phyloP scores from a whole-genome alignment of 1,140 invertebrate genomes.

The Macrobrachium rosenbergii region DNA sequence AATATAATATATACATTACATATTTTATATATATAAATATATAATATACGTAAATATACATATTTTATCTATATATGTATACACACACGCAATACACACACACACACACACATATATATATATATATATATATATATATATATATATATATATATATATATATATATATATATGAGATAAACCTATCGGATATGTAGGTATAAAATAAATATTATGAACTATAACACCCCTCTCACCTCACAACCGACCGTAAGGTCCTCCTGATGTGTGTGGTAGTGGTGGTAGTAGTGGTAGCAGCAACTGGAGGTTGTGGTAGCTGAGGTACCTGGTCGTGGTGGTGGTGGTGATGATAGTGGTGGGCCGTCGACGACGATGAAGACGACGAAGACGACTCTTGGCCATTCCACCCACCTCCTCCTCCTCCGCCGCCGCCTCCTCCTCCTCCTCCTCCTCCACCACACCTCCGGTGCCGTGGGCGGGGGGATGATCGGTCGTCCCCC shows the following conservation, averaged over 20 bases:
- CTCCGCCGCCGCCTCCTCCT: background rate
- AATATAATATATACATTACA: too few relatives aligned
- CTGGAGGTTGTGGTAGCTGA: slow-evolving; percentile 2
- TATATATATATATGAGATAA: slow-evolving; percentile 32
- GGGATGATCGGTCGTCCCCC: background rate
- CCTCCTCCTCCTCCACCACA: background rate
- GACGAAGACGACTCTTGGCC: background rate
- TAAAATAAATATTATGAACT: background rate
- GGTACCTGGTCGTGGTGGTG: background rate
- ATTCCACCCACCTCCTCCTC: background rate
- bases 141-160: slow-evolving; percentile 1
- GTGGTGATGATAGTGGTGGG: background rate
- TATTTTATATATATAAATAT: too few relatives aligned
- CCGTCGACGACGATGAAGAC: too few relatives aligned
- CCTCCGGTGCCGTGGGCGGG: background rate
- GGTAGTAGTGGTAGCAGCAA: slow-evolving; percentile 21
- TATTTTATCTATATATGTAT: too few relatives aligned
- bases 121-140: background rate
- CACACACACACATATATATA: too few relatives aligned
- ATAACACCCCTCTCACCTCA: slow-evolving; percentile 19
- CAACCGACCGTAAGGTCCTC: slow-evolving; percentile 44
- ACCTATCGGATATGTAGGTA: background rate
- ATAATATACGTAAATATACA: too few relatives aligned
- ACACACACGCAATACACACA: too few relatives aligned
- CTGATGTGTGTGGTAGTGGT: slow-evolving; percentile 44